A percentile compares a stretch with the other conserved stretches of the same genome.
These are phyloP conservation scores for Sciurus vulgaris DNA, from an alignment of 2,797 vertebrate genomes.

Conservation along the genomic window DNA sequence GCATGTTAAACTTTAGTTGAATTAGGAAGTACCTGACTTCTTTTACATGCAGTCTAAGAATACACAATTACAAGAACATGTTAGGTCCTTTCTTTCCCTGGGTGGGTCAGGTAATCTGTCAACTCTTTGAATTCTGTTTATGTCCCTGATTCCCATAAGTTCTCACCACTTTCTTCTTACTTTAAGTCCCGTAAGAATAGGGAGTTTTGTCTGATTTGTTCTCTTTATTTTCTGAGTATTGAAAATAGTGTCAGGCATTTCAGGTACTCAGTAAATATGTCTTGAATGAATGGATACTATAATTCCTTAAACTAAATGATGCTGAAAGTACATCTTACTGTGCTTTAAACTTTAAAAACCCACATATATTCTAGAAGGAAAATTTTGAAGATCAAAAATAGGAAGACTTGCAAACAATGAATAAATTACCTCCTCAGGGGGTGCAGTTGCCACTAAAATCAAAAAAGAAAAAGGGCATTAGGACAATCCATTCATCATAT, in stretches of 20 bases:
- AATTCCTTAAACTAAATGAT: constrained; percentile 20
- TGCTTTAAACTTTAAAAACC: background rate
- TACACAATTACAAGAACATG: background rate
- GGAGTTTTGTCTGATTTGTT: background rate
- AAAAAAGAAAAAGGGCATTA: constrained; percentile 83
- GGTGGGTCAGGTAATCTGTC: background rate
- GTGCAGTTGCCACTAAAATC: constrained; percentile 92
- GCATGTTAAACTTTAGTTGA: constrained; percentile 43
- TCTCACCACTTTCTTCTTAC: background rate
- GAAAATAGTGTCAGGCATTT: background rate
- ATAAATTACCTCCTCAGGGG: constrained; percentile 94
- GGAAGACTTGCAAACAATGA: constrained; percentile 79
- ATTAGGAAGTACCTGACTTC: background rate
- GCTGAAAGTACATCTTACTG: background rate
- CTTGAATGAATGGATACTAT: background rate
- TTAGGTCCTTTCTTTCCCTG: background rate
- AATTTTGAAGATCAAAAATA: background rate
- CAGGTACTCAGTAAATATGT: background rate
- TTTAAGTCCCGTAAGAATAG: background rate
- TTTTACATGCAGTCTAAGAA: background rate
- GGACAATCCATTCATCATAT: background rate
- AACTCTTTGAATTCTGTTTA: constrained; percentile 17
- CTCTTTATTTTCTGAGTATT: background rate
- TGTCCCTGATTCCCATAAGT: background rate
- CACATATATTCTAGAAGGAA: constrained; percentile 10